Conservation (phyloP, 92 coral and sea anemone genomes). For the Desmophyllum pertusum region DNA sequence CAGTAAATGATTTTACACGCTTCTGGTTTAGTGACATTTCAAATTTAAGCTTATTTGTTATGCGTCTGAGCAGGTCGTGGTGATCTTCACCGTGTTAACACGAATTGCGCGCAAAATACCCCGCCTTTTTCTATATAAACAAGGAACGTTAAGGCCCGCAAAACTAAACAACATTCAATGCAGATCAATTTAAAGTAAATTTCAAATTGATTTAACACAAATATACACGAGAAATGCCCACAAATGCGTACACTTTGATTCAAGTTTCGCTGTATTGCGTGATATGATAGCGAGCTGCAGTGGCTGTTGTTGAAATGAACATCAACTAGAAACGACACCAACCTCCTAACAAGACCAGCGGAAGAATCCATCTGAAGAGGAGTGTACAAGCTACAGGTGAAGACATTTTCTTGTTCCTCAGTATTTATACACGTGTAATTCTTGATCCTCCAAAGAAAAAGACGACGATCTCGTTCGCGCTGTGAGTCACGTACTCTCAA, state of each 20-base stretch:
- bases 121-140: background rate
- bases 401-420: conserved; percentile 59
- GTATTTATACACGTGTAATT: background rate
- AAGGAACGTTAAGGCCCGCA: background rate
- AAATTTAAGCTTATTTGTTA: background rate
- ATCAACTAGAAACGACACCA: conserved; percentile 25
- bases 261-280: too few species aligned
- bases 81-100: background rate
- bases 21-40: background rate
- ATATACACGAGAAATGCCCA: background rate
- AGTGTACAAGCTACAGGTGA: conserved; percentile 85
- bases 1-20: background rate
- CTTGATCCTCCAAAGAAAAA: background rate
- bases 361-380: conserved; percentile 87
- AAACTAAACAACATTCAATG: background rate
- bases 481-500: background rate
- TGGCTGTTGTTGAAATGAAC: conserved; percentile 17
- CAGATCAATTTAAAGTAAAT: background rate
- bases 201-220: background rate
- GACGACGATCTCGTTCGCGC: background rate
- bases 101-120: background rate
- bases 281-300: background rate
- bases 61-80: background rate
- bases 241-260: background rate
- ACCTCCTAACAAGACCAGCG: conserved; percentile 90